Percentiles rank a stretch among this genome's conserved stretches.
Conservation (phyloP, 2,888 invertebrate species). For the Frankliniella intonsa region DNA sequence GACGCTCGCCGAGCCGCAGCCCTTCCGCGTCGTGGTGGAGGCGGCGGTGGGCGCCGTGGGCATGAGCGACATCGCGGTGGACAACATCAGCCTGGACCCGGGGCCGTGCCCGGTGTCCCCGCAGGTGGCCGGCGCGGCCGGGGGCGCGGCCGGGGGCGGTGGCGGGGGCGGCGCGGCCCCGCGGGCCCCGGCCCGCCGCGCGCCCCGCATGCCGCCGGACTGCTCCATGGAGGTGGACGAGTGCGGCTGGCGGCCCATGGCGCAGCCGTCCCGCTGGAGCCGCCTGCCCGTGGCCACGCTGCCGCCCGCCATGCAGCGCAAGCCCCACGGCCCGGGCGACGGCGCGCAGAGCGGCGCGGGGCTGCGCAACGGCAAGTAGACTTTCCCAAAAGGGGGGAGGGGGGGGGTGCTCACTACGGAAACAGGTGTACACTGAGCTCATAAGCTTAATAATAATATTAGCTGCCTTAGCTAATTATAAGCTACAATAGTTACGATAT, state of each 20-base stretch:
- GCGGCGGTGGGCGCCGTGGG: slow-evolving; percentile 53
- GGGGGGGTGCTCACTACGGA: too few relatives aligned
- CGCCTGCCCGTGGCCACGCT: slow-evolving; percentile 42
- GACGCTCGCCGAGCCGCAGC: slow-evolving; percentile 50
- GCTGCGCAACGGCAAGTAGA: slow-evolving; percentile 36
- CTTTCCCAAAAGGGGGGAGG: too few relatives aligned
- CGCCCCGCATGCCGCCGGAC: slow-evolving; percentile 47
- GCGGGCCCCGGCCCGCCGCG: slow-evolving; percentile 46
- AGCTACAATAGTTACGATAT: too few relatives aligned
- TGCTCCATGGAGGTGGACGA: slow-evolving; percentile 55
- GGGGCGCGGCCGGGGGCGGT: slow-evolving; percentile 30
- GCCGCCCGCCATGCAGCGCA: slow-evolving; percentile 43
- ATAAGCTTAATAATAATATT: too few relatives aligned
- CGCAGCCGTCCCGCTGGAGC: slow-evolving; percentile 43
- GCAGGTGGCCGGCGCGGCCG: slow-evolving; percentile 33
- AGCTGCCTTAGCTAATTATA: too few relatives aligned
- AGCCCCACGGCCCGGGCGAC: slow-evolving; percentile 42
- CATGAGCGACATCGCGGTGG: slow-evolving; percentile 55
- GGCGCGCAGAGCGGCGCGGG: neutral
- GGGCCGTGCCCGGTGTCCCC: slow-evolving; percentile 50
- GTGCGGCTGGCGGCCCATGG: slow-evolving; percentile 49
- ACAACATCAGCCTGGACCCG: slow-evolving; percentile 53
- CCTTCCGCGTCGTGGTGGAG: slow-evolving; percentile 50
- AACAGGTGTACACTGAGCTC: too few relatives aligned
- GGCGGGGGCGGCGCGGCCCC: slow-evolving; percentile 28